Evolutionary conservation across 2,113 vertebrate species (phyloP), one percentile per base, ranked within the genome.

Genomic region (Mungos mungo): DNA sequence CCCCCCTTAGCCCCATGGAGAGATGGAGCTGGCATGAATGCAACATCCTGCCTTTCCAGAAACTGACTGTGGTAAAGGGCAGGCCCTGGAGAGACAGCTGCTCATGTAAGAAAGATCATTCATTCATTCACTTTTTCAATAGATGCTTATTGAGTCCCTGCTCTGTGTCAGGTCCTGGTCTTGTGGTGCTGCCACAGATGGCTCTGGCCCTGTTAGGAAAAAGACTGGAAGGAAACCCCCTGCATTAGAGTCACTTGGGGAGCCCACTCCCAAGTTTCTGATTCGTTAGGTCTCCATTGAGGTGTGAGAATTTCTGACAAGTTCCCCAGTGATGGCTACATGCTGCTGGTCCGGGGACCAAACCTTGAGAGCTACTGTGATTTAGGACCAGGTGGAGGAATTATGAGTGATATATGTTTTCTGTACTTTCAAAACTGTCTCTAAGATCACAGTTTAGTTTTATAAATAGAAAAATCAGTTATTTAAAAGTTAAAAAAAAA

Each of bases 81-180:
- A 19, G 66, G 71, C 90, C 86, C 21, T 8, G 5, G n/a, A 89
- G 94, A 96, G 87, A 71, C 96, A 96, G 97, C 97, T 96, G 97
- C 84, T 83, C 60, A 0, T 50, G n/a, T 69, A 60, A 95, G 65
- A 47, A 76, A 63, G 63, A 33, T 69, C 97, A 93, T 52, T 82
- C 74, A 90, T 95, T 95, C 57, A 41, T 63, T 94, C 93, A 47
- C 16, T n/a, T 33, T 63, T 60, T 92, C 76, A 31, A 3, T 15
- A 38, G 85, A 74, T 21, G 84, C 29, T 69, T 54, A 47, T 29
- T 90, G 95, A 96, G 88, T 35, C 57, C 35, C 84, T n/a, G 85
- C 47, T 83, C n/a, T 90, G 57, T 76, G 35, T 84, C 18, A 19
- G 87, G 87, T 89, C 77, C 65, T 38, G 33, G 84, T 63, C 52